Percentiles rank a stretch among this genome's conserved stretches.
Conservation (phyloP, 2,888 invertebrate species). For the Ligdia adustata region DNA sequence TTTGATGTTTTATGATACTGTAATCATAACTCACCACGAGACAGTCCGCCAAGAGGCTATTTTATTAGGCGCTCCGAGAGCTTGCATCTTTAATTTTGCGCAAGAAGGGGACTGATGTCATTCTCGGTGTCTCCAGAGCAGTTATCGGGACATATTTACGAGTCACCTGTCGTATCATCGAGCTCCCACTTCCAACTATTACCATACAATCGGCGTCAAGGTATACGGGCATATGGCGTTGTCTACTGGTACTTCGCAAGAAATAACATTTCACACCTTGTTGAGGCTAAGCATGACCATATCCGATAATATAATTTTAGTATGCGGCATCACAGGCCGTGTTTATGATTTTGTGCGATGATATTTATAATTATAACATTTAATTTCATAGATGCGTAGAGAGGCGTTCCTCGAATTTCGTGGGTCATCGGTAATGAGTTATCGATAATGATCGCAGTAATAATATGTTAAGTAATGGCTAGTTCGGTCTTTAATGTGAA, state of each 20-base stretch:
- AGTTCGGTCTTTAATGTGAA: slow-evolving; percentile 43
- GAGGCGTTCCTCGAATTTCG: slow-evolving; percentile 67
- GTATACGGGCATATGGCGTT: background rate
- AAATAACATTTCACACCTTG: slow-evolving; percentile 23
- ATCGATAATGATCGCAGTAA: slow-evolving; percentile 69
- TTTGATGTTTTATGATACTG: slow-evolving; percentile 5
- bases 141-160: slow-evolving; percentile 12
- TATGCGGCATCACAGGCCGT: slow-evolving; percentile 3
- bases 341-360: slow-evolving; percentile 41
- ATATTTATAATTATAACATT: slow-evolving; percentile 47
- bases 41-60: background rate
- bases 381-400: slow-evolving; percentile 42
- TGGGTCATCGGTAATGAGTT: slow-evolving; percentile 66
- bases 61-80: slow-evolving; percentile 1
- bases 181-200: slow-evolving; percentile 4
- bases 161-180: slow-evolving; percentile 10
- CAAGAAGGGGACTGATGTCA: slow-evolving; percentile 2
- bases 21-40: slow-evolving; percentile 6
- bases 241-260: slow-evolving; percentile 7
- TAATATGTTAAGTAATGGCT: slow-evolving; percentile 56
- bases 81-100: background rate
- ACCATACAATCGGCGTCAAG: slow-evolving; percentile 9
- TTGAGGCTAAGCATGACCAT: slow-evolving; percentile 17
- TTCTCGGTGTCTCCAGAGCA: slow-evolving; percentile 2
- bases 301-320: slow-evolving; percentile 21